Evolutionary conservation across 2,113 vertebrate genomes (phyloP), one percentile per base, ranked within the genome.

Genomic region (Seriola rivoliana): DNA sequence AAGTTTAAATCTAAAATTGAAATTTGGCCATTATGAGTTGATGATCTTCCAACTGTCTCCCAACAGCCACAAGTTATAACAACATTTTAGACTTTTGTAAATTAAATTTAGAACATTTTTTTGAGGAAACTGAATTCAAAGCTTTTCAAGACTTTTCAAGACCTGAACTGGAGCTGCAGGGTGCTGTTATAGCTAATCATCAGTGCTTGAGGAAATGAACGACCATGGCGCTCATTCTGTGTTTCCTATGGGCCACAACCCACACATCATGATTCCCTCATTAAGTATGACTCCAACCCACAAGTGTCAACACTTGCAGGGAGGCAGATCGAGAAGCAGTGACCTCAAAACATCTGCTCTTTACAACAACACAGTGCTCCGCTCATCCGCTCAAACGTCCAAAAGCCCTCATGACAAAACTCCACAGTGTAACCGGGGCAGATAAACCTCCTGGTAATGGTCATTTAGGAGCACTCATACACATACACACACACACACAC

Each of bases 291-390:
- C 77, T 87, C 71, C 58, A 80, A 65, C 58, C 86, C 84, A 75
- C 83, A 81, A 87, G 88, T 85, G 79, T 92, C 85, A 84, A 81
- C 79, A 66, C 81, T 81, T 60, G 44, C 66, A 50, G 60, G 0
- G 71, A 79, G 65, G 82, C 65, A 40, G 79, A 77, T 82, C 29
- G 44, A 85, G 80, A 85, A 4, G 73, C 68, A 21, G 64, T 86
- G 84, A 91, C 89, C 87, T 92, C 83, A 81, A 77, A 89, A 85
- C 91, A 92, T 93, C 88, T 92, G 83, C 87, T 91, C 70, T 70
- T 6, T 50, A 62, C 69, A 88, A 65, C 85, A 78, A 77, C 75
- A 78, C 57, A 14, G 68, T 8, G 13, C 65, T 19, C 46, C 14
- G 54, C 75, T 86, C 87, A 78, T 78, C 80, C 34, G 40, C 63